Evolutionary conservation across 2,888 invertebrate species (phyloP).

Genomic region (Ceramica pisi): DNA sequence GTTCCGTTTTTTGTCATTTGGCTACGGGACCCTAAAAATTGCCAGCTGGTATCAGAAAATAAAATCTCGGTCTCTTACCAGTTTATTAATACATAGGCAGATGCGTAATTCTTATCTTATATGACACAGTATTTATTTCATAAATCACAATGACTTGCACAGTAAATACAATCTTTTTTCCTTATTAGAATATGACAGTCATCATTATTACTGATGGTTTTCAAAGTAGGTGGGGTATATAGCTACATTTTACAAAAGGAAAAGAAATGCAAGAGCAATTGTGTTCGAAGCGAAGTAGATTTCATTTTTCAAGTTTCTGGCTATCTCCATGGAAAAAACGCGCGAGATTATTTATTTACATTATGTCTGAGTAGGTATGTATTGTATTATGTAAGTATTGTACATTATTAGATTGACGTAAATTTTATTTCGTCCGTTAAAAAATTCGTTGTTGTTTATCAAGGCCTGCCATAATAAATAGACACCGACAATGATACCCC

Average conservation of each 20-base stretch:
- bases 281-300: not conserved
- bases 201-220: not conserved
- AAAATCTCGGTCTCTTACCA: constrained; percentile 4
- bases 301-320: no score
- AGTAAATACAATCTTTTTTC: not conserved
- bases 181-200: not conserved
- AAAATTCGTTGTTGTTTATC: constrained; percentile 9
- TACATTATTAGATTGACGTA: no score
- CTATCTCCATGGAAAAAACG: no score
- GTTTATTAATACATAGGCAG: not conserved
- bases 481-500: no score
- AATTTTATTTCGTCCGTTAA: not conserved
- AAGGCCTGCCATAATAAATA: not conserved
- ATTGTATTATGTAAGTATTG: no score
- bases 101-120: constrained; percentile 12
- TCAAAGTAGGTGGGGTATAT: not conserved
- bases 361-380: no score
- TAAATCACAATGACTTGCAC: constrained; percentile 3
- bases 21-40: no score
- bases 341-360: no score
- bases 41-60: not conserved
- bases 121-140: constrained; percentile 1
- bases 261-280: not conserved
- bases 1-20: no score
- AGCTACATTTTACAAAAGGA: not conserved